Evolutionary conservation across 2,797 vertebrate species (phyloP), one percentile per base, ranked within the genome.

Genomic region (Cynopterus sphinx): DNA sequence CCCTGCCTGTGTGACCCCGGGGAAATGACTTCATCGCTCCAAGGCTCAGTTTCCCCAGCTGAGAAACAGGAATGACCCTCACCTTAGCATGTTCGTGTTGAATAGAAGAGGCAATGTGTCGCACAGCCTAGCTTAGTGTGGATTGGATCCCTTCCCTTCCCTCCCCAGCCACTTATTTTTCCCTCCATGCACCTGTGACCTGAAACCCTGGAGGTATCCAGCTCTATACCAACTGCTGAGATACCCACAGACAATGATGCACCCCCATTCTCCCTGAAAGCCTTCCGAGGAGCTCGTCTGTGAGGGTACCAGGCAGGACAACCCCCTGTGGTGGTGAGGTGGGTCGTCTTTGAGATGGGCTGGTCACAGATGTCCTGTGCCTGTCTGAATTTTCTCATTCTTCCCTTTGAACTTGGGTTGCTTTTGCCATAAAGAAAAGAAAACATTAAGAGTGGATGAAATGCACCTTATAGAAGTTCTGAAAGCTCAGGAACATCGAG

Each of bases 71-170:
- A 33, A 6, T 0, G 9, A 21, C 0, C 12, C 6, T 3, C 26
- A 49, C 53, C 46, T 21, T 0, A 11, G 33, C 12, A 1, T 4
- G 17, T 8, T 11, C 6, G 7, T 9, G 1, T 4, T 46, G 53
- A n/a, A 1, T 4, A 15, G 22, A 49, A 39, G 39, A 9, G 21
- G 6, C 0, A 7, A 6, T 4, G 26, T 1, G 21, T n/a, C 1
- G 9, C 43, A 13, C 10, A 28, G 43, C 8, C 7, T 1, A 0
- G 19, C 41, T 28, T 59, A 8, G 2, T 1, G 67, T 19, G 71
- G 41, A 3, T 26, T n/a, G 1, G 10, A n/a, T 71, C 39, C 68
- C 26, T 6, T 9, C 36, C 31, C 1, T n/a, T 8, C 19, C 16
- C 10, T 7, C 5, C 55, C 21, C 1, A 0, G 67, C 15, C 7